Percentiles rank a stretch among this genome's conserved stretches.
These are phyloP conservation scores for Liparis tanakae DNA, from an alignment of 2,797 vertebrate species.

Conservation along the genomic window DNA sequence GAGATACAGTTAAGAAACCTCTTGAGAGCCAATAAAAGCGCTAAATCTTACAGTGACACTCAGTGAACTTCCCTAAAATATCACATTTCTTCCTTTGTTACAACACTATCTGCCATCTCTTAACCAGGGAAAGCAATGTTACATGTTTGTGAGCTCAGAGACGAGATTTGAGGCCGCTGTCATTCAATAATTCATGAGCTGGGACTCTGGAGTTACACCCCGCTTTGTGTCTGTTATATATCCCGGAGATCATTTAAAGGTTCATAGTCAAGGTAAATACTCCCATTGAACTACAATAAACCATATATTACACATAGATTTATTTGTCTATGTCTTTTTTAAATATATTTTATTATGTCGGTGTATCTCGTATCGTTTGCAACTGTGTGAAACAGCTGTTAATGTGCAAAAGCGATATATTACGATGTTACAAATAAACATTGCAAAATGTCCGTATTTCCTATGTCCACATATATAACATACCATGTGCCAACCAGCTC, in stretches of 20 bases:
- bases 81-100: background rate
- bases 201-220: slow-evolving; percentile 38
- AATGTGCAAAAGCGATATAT: background rate
- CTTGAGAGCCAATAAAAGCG: background rate
- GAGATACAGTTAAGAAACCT: background rate
- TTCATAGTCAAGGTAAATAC: slow-evolving; percentile 7
- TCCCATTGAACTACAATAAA: slow-evolving; percentile 7
- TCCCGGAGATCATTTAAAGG: background rate
- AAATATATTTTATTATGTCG: background rate
- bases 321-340: slow-evolving; percentile 12
- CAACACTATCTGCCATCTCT: background rate
- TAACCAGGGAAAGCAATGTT: background rate
- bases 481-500: background rate
- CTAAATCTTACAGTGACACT: no score
- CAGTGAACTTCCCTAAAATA: background rate
- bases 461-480: background rate
- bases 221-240: slow-evolving; percentile 17
- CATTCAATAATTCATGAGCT: slow-evolving; percentile 48
- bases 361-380: background rate
- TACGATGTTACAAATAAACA: background rate
- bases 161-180: background rate
- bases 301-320: background rate
- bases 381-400: background rate
- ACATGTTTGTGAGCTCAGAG: slow-evolving; percentile 5
- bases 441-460: background rate